Conservation (phyloP, 2,113 vertebrate species). For the Proterorhinus semilunaris region DNA sequence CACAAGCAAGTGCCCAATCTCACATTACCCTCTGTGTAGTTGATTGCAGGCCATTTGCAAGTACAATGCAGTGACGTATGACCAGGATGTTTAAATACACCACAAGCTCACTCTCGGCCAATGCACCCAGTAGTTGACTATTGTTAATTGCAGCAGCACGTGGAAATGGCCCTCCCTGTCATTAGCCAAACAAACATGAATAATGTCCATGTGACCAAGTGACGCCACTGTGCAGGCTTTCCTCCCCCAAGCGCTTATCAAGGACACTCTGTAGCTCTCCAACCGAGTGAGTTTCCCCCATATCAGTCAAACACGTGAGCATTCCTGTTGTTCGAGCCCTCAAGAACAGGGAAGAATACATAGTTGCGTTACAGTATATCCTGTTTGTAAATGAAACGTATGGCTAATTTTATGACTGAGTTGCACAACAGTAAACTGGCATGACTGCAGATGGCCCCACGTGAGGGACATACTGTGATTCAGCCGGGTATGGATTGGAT, state of each 20-base stretch:
- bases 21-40: not conserved
- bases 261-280: conserved; percentile 37
- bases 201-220: conserved; percentile 47
- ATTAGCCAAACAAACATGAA: conserved; percentile 46
- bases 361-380: conserved; percentile 1
- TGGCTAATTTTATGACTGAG: conserved; percentile 37
- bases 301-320: conserved; percentile 61
- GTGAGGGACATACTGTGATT: conserved; percentile 7
- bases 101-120: not conserved
- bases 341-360: conserved; percentile 18
- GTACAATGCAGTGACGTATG: not conserved
- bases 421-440: conserved; percentile 30
- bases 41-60: not conserved
- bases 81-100: conserved; percentile 6
- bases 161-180: conserved; percentile 1
- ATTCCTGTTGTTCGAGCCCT: conserved; percentile 56
- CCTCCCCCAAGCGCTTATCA: conserved; percentile 64
- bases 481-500: conserved; percentile 37
- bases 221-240: conserved; percentile 15
- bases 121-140: conserved; percentile 3
- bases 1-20: conserved; percentile 9
- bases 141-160: conserved; percentile 12
- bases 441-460: conserved; percentile 12
- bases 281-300: conserved; percentile 50
- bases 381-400: conserved; percentile 18